Base-by-base conservation (phyloP, 2,888 invertebrate species). In the Agrochola litura region DNA sequence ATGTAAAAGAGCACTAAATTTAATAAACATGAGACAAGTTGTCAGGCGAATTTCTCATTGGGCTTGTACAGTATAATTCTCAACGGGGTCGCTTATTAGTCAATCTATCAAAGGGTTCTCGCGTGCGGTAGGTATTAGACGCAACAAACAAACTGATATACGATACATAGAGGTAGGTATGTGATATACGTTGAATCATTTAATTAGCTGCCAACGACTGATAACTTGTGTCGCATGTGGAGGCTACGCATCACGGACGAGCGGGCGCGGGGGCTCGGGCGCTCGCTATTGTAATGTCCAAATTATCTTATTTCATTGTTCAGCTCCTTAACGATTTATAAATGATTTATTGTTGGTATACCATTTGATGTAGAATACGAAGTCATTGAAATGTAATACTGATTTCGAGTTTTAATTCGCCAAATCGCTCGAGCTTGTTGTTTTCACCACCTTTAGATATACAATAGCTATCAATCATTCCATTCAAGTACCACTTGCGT, bases 51-150 rank as follows among this genome's bases (percentile, higher is more conserved):
- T 88, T 86, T 89, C 85, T 89, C 87, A 87, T 87, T 84, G 84
- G 80, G 69, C 74, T 85, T 82, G 87, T 87, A 81, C 73, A 63
- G 76, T 84, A 78, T 83, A 83, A 87, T 88, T 84, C 82, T 85
- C 81, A 79, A 86, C 77, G 82, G 90, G 91, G 91, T 92, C 89
- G 89, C 89, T 90, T 91, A 93, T 92, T 92, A 93, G 91, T 93
- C 92, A 93, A 92, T 92, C 89, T 91, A 92, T 92, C 91, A 91
- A 92, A 91, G 79, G 73, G 86, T 79, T 75, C 83, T 91, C 76
- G 88, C 88, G 88, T 90, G 91, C 87, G 86, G 88, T 89, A 86
- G 84, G 85, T 87, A 87, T 83, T 72, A 79, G 76, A 83, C 63
- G 52, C 65, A 85, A 79, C 87, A 83, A 83, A 88, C 88, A 88